Conservation (phyloP, 2,113 vertebrate species). For the Lanius ludovicianus region DNA sequence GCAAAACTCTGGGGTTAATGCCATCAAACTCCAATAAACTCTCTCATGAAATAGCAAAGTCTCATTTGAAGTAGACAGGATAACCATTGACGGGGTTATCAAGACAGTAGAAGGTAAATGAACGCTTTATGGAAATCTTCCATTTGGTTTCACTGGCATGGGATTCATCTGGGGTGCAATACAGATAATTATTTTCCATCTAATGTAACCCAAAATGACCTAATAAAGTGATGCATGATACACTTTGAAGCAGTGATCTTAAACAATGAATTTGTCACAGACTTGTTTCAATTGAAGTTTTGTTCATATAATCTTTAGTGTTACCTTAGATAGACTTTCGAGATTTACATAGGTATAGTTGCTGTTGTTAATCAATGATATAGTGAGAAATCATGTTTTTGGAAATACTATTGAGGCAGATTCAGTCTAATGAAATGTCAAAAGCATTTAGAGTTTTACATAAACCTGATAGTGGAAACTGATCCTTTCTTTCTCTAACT, state of each 20-base stretch:
- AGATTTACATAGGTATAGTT: neutral
- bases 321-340: neutral
- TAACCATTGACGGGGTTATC: neutral
- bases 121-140: neutral
- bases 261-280: accelerated
- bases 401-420: neutral
- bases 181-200: neutral
- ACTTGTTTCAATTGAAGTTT: neutral
- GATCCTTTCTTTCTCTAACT: neutral
- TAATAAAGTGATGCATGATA: neutral
- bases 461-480: neutral
- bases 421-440: neutral
- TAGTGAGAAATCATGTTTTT: neutral
- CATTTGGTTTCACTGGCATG: neutral
- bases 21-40: neutral
- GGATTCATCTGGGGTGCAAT: neutral
- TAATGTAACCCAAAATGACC: neutral
- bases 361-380: neutral
- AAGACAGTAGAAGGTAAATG: neutral
- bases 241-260: neutral
- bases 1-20: neutral
- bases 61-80: neutral
- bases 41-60: accelerated
- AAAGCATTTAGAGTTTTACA: accelerated
- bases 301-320: neutral